These are phyloP conservation scores for Taurulus bubalis DNA, from an alignment of 2,113 vertebrate genomes.

Conservation along the genomic window DNA sequence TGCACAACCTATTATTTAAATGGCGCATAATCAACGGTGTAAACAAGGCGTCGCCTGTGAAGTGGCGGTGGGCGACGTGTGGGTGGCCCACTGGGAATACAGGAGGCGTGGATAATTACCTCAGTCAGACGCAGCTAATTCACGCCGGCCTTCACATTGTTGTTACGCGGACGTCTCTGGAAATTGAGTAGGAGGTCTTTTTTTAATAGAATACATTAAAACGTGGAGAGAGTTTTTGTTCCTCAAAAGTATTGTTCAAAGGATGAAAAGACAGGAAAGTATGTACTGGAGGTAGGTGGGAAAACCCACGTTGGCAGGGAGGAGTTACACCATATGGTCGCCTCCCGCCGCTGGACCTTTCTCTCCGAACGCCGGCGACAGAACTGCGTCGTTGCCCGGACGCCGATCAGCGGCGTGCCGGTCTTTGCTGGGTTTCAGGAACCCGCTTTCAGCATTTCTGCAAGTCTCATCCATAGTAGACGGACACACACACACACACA, in stretches of 20 bases:
- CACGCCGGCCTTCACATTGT: slow-evolving; percentile 26
- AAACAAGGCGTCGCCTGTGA: slow-evolving; percentile 47
- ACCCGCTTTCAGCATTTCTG: background rate
- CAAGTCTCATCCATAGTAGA: too few species aligned
- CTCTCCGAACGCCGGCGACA: background rate
- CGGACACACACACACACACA: too few species aligned
- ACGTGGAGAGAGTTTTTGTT: background rate
- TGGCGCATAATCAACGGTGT: slow-evolving; percentile 33
- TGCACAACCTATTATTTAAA: slow-evolving; percentile 27
- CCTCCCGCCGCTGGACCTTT: slow-evolving; percentile 40
- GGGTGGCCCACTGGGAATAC: slow-evolving; percentile 63
- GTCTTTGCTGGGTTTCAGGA: background rate
- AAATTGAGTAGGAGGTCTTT: background rate
- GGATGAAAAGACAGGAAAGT: background rate
- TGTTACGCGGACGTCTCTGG: slow-evolving; percentile 1
- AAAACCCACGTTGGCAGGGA: slow-evolving; percentile 25
- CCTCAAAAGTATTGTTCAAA: background rate
- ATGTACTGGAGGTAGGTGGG: slow-evolving; percentile 19
- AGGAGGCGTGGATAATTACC: slow-evolving; percentile 63
- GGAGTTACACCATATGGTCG: slow-evolving; percentile 41
- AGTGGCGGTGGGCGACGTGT: slow-evolving; percentile 43
- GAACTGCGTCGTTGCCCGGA: background rate
- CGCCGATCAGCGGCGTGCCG: background rate
- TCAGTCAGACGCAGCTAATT: slow-evolving; percentile 48
- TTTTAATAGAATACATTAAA: background rate